Evolutionary conservation across 2,888 invertebrate species (phyloP), one percentile per base, ranked within the genome.

Genomic region (Salticus scenicus): DNA sequence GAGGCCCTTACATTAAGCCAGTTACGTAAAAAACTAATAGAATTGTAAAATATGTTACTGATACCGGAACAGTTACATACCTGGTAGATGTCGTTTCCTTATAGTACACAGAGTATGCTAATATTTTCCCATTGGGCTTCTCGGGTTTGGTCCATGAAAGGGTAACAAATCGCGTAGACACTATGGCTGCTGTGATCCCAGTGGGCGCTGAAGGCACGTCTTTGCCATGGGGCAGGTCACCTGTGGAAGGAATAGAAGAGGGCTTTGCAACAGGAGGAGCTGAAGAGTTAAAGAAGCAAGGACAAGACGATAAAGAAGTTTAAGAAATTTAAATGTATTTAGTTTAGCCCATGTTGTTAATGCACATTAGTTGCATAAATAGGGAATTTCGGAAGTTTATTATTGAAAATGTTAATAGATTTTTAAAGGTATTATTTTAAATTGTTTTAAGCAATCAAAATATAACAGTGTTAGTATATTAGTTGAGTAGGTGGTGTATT

Each of bases 121-220:
- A 92, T 72, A 97, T 94, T 89, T 94, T 94, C 14, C 94, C 93
- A 89, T 94, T 93, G 88, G 93, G 93, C 88, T 88, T 76, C n/a
- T 67, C 67, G 0, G 98, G 98, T 88, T 95, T 94, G 90, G 95
- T 94, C 99, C 98, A 99, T 88, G 95, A 95, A 74, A 99, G 92
- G 2, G 96, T 96, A 57, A 98, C 95, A 90, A 97, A 97, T 83
- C 98, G 93, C 27, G 96, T 95, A 89, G 96, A 96, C 66, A 96
- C 94, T 88, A 97, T 94, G 89, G 95, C 94, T 1, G 97, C 95
- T 88, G 93, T 93, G 79, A 98, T 92, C 88, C 94, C 94, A 87
- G 94, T 92, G 0, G 98, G 97, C 47, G 95, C 92, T 41, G 96
- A 94, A 0, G 95, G 94, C 57, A 92, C 88, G 47, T 89, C 89